Base-by-base conservation (phyloP, 2,888 invertebrate species). In the Malacosoma neustria region DNA sequence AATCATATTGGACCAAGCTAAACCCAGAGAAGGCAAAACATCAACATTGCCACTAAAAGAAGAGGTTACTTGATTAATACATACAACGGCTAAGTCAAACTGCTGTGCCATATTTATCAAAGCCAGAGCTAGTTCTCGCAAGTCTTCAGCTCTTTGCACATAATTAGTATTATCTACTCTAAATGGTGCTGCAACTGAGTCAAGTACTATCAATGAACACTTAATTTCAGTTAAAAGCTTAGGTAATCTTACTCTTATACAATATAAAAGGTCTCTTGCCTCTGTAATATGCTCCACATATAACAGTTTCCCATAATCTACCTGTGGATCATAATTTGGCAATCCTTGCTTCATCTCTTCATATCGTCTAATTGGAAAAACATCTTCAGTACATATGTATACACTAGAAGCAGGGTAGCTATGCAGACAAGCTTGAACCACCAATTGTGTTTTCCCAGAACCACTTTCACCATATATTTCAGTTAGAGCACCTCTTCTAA, bases 401-500 rank as follows among this genome's bases (percentile, higher is more conserved):
- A 92, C 87, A 35, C 89, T 89, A 63, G 67, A 49, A 57, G 49
- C 32, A 36, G 88, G 69, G 71, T 93, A 93, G 42, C 89, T 89
- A 40, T 88, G 87, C 12, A 93, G 72, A 29, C 91, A 87, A 14
- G 93, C 67, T 71, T 94, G 93, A 35, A 95, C 74, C 48, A 90
- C 92, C 32, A 95, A 61, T 66, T 95, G 95, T 0, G 94, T 94
- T 82, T 95, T 95, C 4, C 95, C 95, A 51, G 89, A 87, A 11
- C 93, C 92, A 76, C 93, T 93, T 68, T 91, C 90, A n/a, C 95
- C 95, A 63, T 88, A 90, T 50, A 96, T 80, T 85, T 95, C 95
- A 38, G 91, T 92, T 35, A 95, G 86, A 14, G 92, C 91, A 45
- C 89, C 87, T 48, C 75, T 74, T 33, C 89, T 75, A 40, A 94